These are phyloP conservation scores for Elaphurus davidianus DNA, from an alignment of 2,113 vertebrate genomes.

Conservation along the genomic window DNA sequence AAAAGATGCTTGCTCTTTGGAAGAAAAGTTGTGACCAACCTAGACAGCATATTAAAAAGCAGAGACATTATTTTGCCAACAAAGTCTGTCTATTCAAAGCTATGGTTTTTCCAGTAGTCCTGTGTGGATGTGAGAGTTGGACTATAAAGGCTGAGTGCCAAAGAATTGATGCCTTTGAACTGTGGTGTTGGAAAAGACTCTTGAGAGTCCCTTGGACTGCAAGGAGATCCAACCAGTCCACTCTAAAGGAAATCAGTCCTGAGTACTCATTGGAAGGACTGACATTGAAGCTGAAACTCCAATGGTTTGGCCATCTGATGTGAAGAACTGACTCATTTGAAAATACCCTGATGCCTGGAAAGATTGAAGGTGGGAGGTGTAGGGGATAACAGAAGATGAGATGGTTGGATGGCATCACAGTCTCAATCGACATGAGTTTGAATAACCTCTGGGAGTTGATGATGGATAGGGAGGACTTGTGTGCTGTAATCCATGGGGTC, in stretches of 20 bases:
- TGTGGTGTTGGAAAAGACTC: neutral
- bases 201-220: neutral
- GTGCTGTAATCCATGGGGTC: neutral
- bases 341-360: neutral
- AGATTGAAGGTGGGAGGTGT: neutral
- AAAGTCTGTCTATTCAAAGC: neutral
- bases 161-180: neutral
- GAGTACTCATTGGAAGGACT: neutral
- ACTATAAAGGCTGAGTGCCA: accelerated
- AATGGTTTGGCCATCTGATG: neutral
- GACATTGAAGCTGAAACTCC: neutral
- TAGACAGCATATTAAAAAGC: neutral
- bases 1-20: neutral
- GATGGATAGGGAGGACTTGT: neutral
- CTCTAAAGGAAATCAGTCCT: neutral
- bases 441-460: neutral
- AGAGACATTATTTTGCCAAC: neutral
- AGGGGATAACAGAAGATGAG: accelerated
- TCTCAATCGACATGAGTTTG: neutral
- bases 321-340: neutral
- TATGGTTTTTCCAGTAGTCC: neutral
- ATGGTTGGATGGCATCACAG: neutral
- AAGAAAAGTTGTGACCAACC: neutral
- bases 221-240: neutral
- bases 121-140: neutral